Evolutionary conservation across 2,888 invertebrate genomes (phyloP), one percentile per base, ranked within the genome.

Genomic region (Cinara cedri): DNA sequence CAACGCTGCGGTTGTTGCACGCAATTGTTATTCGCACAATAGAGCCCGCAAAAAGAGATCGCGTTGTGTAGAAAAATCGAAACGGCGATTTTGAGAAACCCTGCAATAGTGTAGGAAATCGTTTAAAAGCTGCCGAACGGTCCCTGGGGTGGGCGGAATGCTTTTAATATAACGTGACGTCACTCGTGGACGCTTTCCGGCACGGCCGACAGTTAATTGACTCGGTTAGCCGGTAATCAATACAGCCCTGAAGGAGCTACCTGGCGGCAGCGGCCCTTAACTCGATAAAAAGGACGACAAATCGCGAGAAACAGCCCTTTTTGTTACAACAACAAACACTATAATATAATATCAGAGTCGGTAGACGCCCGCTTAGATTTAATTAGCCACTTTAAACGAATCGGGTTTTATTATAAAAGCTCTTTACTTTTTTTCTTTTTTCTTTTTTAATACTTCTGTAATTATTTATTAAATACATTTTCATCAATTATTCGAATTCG

Each of bases 191-290:
- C 51, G 76, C 76, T 78, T 76, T 68, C 76, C 60, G 66, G 68
- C 44, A 76, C 66, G 55, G 76, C n/a, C 66, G 46, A 65, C 68
- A 68, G 76, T 78, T 78, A 78, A 78, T 78, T 78, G 76, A 68
- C 68, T 78, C 51, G 68, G 76, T 78, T 78, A 78, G 76, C 21
- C 76, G 63, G 76, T 78, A 78, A 78, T 78, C 76, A 78, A 78
- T 78, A 78, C 76, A 78, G 46, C 21, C 57, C 76, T 68, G 57
- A 78, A 78, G 76, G 76, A 78, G 68, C 76, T 78, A 78, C 76
- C 76, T 78, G 76, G 66, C 57, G 76, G 66, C 60, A 57, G 49
- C 19, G 44, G 66, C 75, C 66, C 75, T 76, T 55, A 78, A 68
- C 76, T 78, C 49, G 21, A 68, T 78, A 74, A 78, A 78, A 68